These are phyloP conservation scores for Nyctereutes procyonoides DNA, from an alignment of 2,113 vertebrate genomes.

Conservation along the genomic window DNA sequence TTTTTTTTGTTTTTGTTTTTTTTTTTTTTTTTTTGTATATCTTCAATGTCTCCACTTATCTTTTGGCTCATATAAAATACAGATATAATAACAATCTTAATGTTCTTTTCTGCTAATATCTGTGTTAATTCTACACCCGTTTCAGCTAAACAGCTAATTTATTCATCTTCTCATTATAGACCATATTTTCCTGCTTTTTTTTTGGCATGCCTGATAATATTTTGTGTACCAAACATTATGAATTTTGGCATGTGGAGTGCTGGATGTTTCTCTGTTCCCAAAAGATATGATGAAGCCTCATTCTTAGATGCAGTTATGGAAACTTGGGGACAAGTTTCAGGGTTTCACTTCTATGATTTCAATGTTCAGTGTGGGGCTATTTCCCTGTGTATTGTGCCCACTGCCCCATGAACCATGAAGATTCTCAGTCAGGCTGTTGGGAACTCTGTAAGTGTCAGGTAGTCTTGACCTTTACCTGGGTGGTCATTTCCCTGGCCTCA, in stretches of 20 bases:
- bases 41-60: not conserved
- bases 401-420: not conserved
- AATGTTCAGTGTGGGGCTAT: not conserved
- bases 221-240: not conserved
- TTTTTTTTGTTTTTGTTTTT: not conserved
- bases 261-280: not conserved
- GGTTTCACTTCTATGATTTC: not conserved
- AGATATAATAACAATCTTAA: not conserved
- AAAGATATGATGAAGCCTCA: not conserved
- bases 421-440: not conserved
- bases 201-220: not conserved
- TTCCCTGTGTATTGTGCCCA: not conserved
- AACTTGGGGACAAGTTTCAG: not conserved
- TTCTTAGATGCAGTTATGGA: not conserved
- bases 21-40: not conserved
- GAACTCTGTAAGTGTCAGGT: not conserved
- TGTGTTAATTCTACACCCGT: not conserved
- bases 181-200: not conserved
- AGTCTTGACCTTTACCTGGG: not conserved
- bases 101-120: not conserved
- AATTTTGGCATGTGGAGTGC: not conserved
- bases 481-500: not conserved
- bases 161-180: not conserved
- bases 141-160: not conserved
- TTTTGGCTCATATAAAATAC: not conserved